Percentiles rank a stretch among this genome's conserved stretches.
Evolutionary conservation across 2,888 invertebrate species (phyloP).

Genomic region (Caenorhabditis auriculariae): DNA sequence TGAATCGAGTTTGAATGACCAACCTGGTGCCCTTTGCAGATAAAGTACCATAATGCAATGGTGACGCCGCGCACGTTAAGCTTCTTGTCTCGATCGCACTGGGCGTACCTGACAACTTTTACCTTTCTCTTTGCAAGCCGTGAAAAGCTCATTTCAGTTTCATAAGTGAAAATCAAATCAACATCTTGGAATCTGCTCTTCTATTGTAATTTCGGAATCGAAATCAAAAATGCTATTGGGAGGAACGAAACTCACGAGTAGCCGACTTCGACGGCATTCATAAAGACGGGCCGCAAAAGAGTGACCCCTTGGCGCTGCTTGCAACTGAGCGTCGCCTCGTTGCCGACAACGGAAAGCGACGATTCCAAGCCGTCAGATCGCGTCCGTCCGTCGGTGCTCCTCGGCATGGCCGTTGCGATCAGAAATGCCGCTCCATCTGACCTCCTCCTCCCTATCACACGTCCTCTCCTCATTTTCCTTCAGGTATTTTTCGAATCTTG

Average conservation of each 20-base stretch:
- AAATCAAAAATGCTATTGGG: neutral
- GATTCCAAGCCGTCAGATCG: slow-evolving; percentile 27
- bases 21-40: slow-evolving; percentile 45
- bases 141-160: neutral
- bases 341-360: slow-evolving; percentile 23
- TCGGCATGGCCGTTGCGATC: too few relatives aligned
- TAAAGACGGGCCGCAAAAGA: slow-evolving; percentile 37
- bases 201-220: too few relatives aligned
- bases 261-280: slow-evolving; percentile 49
- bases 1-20: neutral
- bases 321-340: slow-evolving; percentile 18
- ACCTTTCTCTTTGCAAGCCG: neutral
- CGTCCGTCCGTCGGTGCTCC: too few relatives aligned
- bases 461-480: neutral
- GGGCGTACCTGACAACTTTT: slow-evolving; percentile 18
- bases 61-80: slow-evolving; percentile 44
- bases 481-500: too few relatives aligned
- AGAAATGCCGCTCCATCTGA: too few relatives aligned
- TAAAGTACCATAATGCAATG: slow-evolving; percentile 50
- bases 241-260: slow-evolving; percentile 34
- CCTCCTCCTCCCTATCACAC: neutral
- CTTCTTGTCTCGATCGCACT: slow-evolving; percentile 42
- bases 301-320: slow-evolving; percentile 14
- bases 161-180: too few relatives aligned
- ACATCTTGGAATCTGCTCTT: too few relatives aligned